Conservation (phyloP, 92 coral and sea anemone genomes). For the Parazoanthus atlanticus region DNA sequence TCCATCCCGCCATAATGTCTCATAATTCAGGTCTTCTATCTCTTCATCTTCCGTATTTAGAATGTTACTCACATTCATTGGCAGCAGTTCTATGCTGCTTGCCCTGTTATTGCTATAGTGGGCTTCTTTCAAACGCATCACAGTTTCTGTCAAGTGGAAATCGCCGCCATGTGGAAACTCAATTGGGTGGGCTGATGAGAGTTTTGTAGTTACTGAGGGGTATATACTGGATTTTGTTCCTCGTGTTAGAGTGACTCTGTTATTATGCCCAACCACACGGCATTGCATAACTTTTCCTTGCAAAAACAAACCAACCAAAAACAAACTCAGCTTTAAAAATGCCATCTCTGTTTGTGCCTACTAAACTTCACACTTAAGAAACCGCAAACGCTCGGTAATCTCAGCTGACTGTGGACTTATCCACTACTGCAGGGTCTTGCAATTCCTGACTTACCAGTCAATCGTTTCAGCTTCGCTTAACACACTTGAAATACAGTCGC, state of each 20-base stretch:
- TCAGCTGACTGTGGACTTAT: neutral
- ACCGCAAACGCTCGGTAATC: neutral
- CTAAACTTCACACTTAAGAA: neutral
- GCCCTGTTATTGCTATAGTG: neutral
- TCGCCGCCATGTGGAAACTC: neutral
- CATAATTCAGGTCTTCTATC: constrained; percentile 56
- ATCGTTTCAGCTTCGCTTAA: constrained; percentile 23
- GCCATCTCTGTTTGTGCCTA: neutral
- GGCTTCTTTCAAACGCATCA: neutral
- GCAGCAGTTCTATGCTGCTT: neutral
- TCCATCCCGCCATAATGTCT: constrained; percentile 70
- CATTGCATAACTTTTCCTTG: constrained; percentile 3
- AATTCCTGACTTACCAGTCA: neutral
- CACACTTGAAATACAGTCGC: constrained; percentile 6
- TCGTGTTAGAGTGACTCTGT: neutral
- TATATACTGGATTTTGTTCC: neutral
- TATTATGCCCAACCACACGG: neutral
- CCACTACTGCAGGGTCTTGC: neutral
- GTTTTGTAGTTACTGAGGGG: neutral
- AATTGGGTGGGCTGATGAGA: neutral
- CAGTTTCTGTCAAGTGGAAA: neutral
- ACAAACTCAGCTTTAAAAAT: neutral
- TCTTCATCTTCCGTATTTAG: neutral
- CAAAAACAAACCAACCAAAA: neutral
- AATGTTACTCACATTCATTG: neutral